These are phyloP conservation scores for Pasiphila rectangulata DNA, from an alignment of 2,888 invertebrate genomes.

Conservation along the genomic window DNA sequence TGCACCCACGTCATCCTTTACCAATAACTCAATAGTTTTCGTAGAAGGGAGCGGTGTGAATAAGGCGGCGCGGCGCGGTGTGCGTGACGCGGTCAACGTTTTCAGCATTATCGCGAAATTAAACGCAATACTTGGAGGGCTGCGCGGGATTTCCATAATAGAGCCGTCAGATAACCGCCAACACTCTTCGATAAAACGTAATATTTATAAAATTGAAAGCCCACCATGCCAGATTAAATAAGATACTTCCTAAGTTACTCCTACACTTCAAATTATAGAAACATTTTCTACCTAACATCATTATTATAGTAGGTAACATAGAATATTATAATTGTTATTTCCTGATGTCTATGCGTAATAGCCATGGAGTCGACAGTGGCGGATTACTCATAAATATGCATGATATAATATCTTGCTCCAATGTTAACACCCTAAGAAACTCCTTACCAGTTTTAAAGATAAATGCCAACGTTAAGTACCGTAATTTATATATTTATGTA, in stretches of 20 bases:
- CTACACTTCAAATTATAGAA: not conserved
- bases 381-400: slow-evolving; percentile 12
- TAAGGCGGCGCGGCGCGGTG: not conserved
- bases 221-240: too few relatives aligned
- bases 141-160: slow-evolving; percentile 9
- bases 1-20: not conserved
- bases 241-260: too few relatives aligned
- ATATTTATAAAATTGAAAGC: too few relatives aligned
- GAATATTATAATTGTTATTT: slow-evolving; percentile 11
- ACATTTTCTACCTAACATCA: not conserved
- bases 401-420: slow-evolving; percentile 4
- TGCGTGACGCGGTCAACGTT: slow-evolving; percentile 14
- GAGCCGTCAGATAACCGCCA: slow-evolving; percentile 1
- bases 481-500: not conserved
- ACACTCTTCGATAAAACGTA: too few relatives aligned
- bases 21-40: slow-evolving; percentile 1
- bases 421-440: slow-evolving; percentile 13
- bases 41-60: not conserved
- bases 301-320: not conserved
- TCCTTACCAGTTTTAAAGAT: slow-evolving; percentile 4
- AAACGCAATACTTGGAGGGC: slow-evolving; percentile 10
- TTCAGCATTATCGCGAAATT: slow-evolving; percentile 1
- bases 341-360: slow-evolving; percentile 13
- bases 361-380: not conserved
- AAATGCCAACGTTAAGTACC: not conserved